Base-by-base conservation (phyloP, 1,140 invertebrate genomes). In the Trypoxylus dichotomus region DNA sequence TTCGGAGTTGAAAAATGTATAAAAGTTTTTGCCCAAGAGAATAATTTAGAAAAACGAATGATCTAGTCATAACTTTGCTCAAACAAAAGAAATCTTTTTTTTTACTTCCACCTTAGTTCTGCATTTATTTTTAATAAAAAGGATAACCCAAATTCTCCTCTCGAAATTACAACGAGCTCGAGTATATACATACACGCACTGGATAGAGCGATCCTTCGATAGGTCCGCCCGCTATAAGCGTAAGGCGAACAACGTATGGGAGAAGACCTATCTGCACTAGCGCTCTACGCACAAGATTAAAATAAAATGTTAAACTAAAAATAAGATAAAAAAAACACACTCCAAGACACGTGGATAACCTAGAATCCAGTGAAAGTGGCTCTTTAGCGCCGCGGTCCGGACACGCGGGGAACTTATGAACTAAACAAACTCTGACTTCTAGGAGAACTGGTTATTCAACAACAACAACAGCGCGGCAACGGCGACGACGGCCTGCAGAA, bases 311-410 rank as follows among this genome's bases (percentile, higher is more conserved):
- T 32, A 47, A 76, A 74, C 73, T 74, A 74, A 75, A 75, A 75
- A 68, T 76, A 76, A 76, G 58, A 76, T 58, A 68, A 32, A 76
- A 76, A 76, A 76, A 58, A 58, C n/a, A 58, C 42, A 37, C 43
- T 47, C 24, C 13, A 81, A 79, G 83, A 84, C 83, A 84, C 83
- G 83, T 84, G 83, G 83, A 84, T 84, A 84, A 83, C 83, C 83
- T 81, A 84, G 83, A 84, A 84, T 84, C 82, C 81, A 84, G 83
- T 84, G 83, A 84, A 84, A 84, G 83, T 84, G 83, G 82, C 82
- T 78, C 79, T 77, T 29, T 68, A 60, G 74, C 74, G 71, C 74
- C 77, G 60, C 68, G 54, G n/a, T 75, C 24, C 2, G 74, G 41
- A 41, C 43, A 19, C 37, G 24, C 74, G 37, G 74, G 21, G 74